Evolutionary conservation across 2,797 vertebrate species (phyloP).

Genomic region (Gymnothorax reevesii): DNA sequence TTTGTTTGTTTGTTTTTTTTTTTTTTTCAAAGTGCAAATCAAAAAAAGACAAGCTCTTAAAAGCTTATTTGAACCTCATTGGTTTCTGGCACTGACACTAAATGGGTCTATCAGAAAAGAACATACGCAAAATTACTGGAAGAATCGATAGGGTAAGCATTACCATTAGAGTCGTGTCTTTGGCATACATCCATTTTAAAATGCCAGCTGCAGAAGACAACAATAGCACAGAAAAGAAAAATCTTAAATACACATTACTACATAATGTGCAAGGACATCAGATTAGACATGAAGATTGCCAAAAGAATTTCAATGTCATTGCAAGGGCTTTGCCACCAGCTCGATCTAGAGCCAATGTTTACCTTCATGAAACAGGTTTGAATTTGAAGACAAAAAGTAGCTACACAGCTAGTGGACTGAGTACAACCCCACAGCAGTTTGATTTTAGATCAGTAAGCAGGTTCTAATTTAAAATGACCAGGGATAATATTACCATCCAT

Average conservation of each 20-base stretch:
- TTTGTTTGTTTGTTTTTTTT: neutral
- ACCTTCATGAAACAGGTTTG: neutral
- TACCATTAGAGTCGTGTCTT: neutral
- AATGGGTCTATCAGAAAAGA: conserved; percentile 17
- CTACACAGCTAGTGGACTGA: neutral
- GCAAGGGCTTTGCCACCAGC: neutral
- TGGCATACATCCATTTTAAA: neutral
- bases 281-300: neutral
- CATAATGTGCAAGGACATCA: neutral
- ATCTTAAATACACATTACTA: neutral
- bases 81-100: neutral
- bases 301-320: neutral
- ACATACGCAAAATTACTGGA: neutral
- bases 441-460: neutral
- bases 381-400: neutral
- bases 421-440: neutral
- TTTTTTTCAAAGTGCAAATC: conserved; percentile 5
- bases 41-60: conserved; percentile 13
- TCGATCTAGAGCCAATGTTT: neutral
- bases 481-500: neutral
- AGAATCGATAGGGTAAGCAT: conserved; percentile 15
- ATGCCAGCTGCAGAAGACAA: neutral
- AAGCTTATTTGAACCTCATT: conserved; percentile 9
- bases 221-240: conserved; percentile 5
- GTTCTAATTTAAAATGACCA: neutral